Percentiles rank a stretch among this genome's conserved stretches.
These are phyloP conservation scores for Antedon bifida DNA, from an alignment of 35 echinoderm and acorn worm species.

Conservation along the genomic window DNA sequence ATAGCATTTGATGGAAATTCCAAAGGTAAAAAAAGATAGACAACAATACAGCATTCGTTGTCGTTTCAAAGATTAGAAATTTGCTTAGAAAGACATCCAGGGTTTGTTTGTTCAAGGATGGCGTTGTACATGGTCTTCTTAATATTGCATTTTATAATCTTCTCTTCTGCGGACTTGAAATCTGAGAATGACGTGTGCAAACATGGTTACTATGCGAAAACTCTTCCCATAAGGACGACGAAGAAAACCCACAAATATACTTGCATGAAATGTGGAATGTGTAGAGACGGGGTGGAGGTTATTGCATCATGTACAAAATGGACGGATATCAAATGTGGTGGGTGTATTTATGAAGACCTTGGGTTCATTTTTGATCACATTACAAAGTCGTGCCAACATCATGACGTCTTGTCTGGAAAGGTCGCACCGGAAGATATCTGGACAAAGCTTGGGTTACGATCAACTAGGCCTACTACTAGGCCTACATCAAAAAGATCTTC, in stretches of 20 bases:
- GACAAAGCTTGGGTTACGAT: not conserved
- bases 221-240: not conserved
- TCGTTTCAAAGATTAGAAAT: too few species aligned
- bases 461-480: too few species aligned
- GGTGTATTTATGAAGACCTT: not conserved
- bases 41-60: too few species aligned
- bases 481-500: too few species aligned
- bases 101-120: too few species aligned
- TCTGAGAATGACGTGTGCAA: not conserved
- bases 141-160: too few species aligned
- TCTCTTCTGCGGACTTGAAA: too few species aligned
- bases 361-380: not conserved
- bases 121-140: too few species aligned
- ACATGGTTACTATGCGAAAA: not conserved
- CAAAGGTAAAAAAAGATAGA: too few species aligned
- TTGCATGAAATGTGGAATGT: not conserved
- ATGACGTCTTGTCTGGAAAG: not conserved
- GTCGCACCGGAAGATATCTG: not conserved
- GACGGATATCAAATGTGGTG: not conserved
- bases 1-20: too few species aligned
- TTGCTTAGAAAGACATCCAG: too few species aligned
- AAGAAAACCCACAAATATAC: not conserved
- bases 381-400: not conserved
- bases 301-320: not conserved
- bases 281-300: not conserved